These are phyloP conservation scores for Apantesis nais DNA, from an alignment of 2,888 invertebrate species.

Conservation along the genomic window DNA sequence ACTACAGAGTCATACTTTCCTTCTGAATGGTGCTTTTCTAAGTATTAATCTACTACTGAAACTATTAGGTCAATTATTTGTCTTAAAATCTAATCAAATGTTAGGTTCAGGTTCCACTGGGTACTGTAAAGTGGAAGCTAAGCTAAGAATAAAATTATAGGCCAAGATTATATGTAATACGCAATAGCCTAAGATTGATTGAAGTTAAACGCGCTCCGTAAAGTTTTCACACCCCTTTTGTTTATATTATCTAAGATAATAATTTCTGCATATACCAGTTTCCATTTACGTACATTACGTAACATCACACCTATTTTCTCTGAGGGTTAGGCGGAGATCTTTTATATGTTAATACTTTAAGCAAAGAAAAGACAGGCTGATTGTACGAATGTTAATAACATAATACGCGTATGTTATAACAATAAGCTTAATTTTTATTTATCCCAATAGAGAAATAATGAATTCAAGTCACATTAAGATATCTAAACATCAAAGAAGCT, in stretches of 20 bases:
- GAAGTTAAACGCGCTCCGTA: background rate
- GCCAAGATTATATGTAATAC: background rate
- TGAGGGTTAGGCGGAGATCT: background rate
- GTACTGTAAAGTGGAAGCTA: no score
- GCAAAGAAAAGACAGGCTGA: background rate
- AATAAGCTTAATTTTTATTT: background rate
- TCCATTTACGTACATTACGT: constrained; percentile 3
- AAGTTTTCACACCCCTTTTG: background rate
- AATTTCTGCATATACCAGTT: background rate
- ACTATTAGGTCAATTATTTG: no score
- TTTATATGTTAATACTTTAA: background rate
- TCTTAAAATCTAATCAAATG: no score
- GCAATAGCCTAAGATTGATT: background rate
- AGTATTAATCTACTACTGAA: no score
- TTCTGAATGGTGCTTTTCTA: no score
- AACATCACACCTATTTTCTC: background rate
- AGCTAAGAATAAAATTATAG: background rate
- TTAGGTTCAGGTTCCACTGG: no score
- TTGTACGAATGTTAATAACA: background rate
- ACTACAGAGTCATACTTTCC: background rate
- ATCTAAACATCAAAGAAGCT: background rate
- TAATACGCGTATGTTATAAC: background rate
- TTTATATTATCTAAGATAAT: background rate
- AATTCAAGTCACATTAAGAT: background rate
- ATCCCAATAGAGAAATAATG: background rate